phyloP scores from a whole-genome alignment of 2,888 invertebrate species.

The Drosophila mimica region DNA sequence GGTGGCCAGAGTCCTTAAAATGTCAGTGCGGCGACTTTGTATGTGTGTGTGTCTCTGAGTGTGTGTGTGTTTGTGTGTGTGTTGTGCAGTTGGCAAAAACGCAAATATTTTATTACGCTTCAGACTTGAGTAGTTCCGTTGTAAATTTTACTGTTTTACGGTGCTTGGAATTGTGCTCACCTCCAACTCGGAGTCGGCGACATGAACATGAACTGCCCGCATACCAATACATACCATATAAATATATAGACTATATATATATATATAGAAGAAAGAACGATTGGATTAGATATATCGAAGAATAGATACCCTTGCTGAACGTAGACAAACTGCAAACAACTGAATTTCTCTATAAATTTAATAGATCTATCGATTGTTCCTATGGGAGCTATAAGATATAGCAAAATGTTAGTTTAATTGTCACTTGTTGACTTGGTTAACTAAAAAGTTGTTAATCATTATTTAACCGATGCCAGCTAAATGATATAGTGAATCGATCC shows the following conservation, averaged over 20 bases:
- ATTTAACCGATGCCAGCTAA: too few species aligned
- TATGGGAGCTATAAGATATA: neutral
- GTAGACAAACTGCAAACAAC: neutral
- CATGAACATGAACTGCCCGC: slow-evolving; percentile 44
- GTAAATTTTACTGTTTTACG: slow-evolving; percentile 82
- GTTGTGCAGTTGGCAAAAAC: slow-evolving; percentile 67
- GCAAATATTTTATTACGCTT: slow-evolving; percentile 82
- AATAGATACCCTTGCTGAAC: neutral
- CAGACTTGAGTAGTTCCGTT: slow-evolving; percentile 81
- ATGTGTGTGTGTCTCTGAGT: neutral
- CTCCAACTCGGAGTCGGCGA: slow-evolving; percentile 16
- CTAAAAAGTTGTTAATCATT: too few species aligned
- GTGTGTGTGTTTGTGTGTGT: slow-evolving; percentile 50
- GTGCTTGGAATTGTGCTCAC: slow-evolving; percentile 63
- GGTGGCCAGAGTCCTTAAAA: slow-evolving; percentile 59
- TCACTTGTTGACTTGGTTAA: neutral
- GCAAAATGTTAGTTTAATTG: neutral
- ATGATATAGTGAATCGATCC: too few species aligned
- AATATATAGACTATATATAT: slow-evolving; percentile 22
- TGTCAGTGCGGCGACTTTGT: slow-evolving; percentile 53
- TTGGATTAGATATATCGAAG: neutral
- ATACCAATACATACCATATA: slow-evolving; percentile 35
- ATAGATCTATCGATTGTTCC: neutral
- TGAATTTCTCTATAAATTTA: neutral
- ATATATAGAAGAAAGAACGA: neutral